Conservation (phyloP, 1,140 invertebrate genomes). For the Euwallacea fornicatus region DNA sequence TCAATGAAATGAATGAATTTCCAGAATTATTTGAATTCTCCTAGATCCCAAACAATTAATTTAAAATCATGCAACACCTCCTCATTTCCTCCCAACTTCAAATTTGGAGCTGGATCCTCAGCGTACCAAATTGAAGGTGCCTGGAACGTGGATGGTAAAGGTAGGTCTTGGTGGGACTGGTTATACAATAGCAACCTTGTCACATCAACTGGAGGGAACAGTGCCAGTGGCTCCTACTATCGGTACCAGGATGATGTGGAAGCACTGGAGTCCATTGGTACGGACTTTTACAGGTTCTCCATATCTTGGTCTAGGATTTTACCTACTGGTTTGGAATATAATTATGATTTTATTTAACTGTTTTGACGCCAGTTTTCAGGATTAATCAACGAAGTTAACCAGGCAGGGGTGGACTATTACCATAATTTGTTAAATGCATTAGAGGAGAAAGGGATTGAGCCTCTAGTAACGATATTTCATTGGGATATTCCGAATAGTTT, state of each 20-base stretch:
- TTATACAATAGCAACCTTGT: background rate
- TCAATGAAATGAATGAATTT: background rate
- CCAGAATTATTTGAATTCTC: background rate
- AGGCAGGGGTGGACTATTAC: slow-evolving; percentile 23
- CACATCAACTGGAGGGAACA: background rate
- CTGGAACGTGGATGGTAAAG: slow-evolving; percentile 32
- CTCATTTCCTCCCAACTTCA: slow-evolving; percentile 50
- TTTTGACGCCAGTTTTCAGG: background rate
- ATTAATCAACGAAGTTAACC: slow-evolving; percentile 6
- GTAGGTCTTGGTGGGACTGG: slow-evolving; percentile 16
- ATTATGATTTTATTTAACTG: background rate
- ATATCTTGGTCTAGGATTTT: slow-evolving; percentile 27
- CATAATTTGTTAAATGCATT: slow-evolving; percentile 17
- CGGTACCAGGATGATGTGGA: slow-evolving; percentile 23
- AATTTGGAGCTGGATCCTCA: slow-evolving; percentile 46
- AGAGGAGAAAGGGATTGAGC: slow-evolving; percentile 12
- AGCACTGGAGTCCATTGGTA: slow-evolving; percentile 7
- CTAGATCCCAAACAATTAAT: background rate
- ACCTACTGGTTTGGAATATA: slow-evolving; percentile 7
- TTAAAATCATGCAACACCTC: background rate
- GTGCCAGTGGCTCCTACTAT: slow-evolving; percentile 22
- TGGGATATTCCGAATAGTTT: slow-evolving; percentile 50
- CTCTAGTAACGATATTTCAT: slow-evolving; percentile 56
- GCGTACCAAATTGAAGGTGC: slow-evolving; percentile 54
- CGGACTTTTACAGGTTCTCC: slow-evolving; percentile 28